Base-by-base conservation (phyloP, 2,888 invertebrate species). In the Hypomecis punctinalis region DNA sequence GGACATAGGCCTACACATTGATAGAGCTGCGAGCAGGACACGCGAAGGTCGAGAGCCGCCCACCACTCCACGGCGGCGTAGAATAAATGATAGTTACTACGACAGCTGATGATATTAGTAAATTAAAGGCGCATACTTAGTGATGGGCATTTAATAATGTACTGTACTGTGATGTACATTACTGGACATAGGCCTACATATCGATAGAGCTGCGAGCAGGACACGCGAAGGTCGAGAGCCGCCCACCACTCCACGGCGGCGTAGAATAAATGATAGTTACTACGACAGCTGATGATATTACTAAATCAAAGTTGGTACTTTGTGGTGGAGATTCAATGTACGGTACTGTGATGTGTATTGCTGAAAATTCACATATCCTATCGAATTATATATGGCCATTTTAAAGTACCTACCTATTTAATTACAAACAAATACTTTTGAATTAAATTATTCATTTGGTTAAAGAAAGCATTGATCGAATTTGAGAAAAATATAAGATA, bases 41-140 rank as follows among this genome's bases (percentile, higher is more conserved):
- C 76, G 76, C 80, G 84, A 86, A 86, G 85, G 85, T 82, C 84
- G 82, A 73, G 69, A 68, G 70, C 76, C 83, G 79, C 84, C 84
- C 73, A 79, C 78, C 23, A 23, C 23, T 23, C 23, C 23, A 23
- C 23, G 3, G n/a, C n/a, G n/a, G 23, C 23, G 23, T 23, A 23
- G 23, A 23, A 3, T 23, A 2, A 1, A 3, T 23, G 23, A 23
- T 23, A 2, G 23, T 23, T 23, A 23, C 23, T 23, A 2, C 3
- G 23, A 23, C 23, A 1, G 23, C 23, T 1, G 23, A 23, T 23
- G 23, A 23, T 23, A 3, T 23, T 23, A 23, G 1, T 23, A 2
- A 23, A 23, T 23, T 3, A 23, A 23, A 1, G 23, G 23, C 3
- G 23, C 1, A 23, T 23, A 23, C 23, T 23, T 23, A 23, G 23